Evolutionary conservation across 2,888 invertebrate genomes (phyloP).

Genomic region (Lacanobia oleracea): DNA sequence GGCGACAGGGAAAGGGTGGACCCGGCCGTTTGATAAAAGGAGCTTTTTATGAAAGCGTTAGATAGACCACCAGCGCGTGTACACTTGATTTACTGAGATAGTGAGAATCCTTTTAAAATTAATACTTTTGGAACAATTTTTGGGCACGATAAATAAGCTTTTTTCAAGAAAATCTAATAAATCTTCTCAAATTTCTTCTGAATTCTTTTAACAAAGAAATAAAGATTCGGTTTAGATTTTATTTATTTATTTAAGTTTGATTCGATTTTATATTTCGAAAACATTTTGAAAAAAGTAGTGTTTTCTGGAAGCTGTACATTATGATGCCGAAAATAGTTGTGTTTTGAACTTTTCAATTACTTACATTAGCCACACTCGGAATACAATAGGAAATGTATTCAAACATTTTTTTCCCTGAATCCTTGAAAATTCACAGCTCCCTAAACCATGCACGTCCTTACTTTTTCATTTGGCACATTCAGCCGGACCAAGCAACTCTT

Average conservation of each 20-base stretch:
- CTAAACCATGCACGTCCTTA: too few species aligned
- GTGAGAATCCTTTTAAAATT: conserved; percentile 23
- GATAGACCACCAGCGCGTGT: conserved; percentile 28
- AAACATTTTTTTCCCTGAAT: too few species aligned
- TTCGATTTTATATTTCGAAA: fast-evolving
- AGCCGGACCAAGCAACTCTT: conserved; percentile 47
- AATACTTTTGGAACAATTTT: conserved; percentile 10
- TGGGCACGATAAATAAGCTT: not conserved
- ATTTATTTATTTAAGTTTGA: not conserved
- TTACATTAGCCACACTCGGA: too few species aligned
- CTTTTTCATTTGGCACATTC: conserved; percentile 39
- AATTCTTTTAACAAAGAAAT: not conserved
- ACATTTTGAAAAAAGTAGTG: too few species aligned
- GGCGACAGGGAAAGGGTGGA: conserved; percentile 84
- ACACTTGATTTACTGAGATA: conserved; percentile 51
- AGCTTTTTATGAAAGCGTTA: conserved; percentile 75
- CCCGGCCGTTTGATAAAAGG: conserved; percentile 75
- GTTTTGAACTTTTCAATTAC: too few species aligned
- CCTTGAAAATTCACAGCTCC: too few species aligned
- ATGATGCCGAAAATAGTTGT: not conserved
- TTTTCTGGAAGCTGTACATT: too few species aligned
- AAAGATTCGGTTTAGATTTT: not conserved
- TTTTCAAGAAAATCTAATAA: not conserved
- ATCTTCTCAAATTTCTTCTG: not conserved
- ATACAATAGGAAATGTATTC: too few species aligned